A percentile compares a stretch with the other conserved stretches of the same genome.
These are phyloP conservation scores for Forbesichthys agassizii DNA, from an alignment of 2,113 vertebrate species.

Conservation along the genomic window DNA sequence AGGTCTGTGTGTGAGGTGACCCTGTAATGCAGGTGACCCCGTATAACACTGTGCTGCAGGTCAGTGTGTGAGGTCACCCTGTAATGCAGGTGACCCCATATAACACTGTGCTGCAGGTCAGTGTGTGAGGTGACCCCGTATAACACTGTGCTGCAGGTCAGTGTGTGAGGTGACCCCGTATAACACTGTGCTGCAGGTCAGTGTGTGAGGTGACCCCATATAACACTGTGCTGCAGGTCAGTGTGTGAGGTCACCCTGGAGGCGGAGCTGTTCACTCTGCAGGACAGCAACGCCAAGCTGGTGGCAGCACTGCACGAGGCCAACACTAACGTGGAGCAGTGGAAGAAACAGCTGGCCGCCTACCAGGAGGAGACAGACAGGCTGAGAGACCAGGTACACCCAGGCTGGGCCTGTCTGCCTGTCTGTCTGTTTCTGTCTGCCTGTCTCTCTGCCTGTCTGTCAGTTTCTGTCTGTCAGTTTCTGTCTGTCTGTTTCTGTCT, in stretches of 20 bases:
- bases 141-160: constrained; percentile 74
- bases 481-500: too few relatives aligned
- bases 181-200: constrained; percentile 74
- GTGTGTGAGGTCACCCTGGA: constrained; percentile 97
- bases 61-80: too few relatives aligned
- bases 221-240: constrained; percentile 74
- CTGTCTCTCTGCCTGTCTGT: too few relatives aligned
- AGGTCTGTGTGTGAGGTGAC: too few relatives aligned
- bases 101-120: constrained; percentile 73
- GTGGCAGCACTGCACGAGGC: constrained; percentile 91
- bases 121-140: constrained; percentile 70
- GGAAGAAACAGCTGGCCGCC: constrained; percentile 92
- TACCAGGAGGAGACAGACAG: constrained; percentile 90
- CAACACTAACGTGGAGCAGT: constrained; percentile 90
- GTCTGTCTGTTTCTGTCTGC: not conserved
- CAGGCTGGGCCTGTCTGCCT: too few relatives aligned
- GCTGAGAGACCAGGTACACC: constrained; percentile 83
- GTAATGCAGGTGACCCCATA: not conserved
- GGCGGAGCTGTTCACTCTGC: constrained; percentile 91
- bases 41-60: too few relatives aligned
- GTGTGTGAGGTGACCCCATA: constrained; percentile 93
- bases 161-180: constrained; percentile 70
- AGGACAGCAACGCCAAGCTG: constrained; percentile 93
- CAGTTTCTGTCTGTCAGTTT: too few relatives aligned
- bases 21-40: too few relatives aligned